These are phyloP conservation scores for Meta bourneti DNA, from an alignment of 2,888 invertebrate genomes.

Conservation along the genomic window DNA sequence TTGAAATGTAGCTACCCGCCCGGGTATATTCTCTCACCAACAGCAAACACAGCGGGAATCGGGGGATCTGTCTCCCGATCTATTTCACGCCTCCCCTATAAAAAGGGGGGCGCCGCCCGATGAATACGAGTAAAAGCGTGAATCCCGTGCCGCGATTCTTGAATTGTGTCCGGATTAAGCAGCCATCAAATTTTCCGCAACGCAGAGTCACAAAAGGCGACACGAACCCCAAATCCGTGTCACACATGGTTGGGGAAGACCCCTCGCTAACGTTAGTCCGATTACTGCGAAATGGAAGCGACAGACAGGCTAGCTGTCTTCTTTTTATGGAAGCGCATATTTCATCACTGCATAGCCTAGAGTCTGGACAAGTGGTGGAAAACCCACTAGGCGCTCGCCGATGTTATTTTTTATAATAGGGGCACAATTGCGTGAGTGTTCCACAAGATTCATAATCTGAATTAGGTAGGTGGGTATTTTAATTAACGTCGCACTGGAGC, in stretches of 20 bases:
- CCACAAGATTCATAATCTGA: too few relatives aligned
- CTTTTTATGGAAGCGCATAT: too few relatives aligned
- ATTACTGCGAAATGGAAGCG: too few relatives aligned
- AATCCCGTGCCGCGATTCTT: conserved; percentile 21
- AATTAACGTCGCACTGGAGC: too few relatives aligned
- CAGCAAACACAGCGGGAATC: background rate
- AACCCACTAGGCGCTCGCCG: too few relatives aligned
- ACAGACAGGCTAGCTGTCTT: too few relatives aligned
- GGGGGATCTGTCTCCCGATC: background rate
- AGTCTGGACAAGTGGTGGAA: too few relatives aligned
- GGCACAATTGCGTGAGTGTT: too few relatives aligned
- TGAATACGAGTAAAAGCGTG: background rate
- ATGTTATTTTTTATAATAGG: too few relatives aligned
- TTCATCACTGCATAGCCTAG: too few relatives aligned
- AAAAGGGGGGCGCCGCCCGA: conserved; percentile 11
- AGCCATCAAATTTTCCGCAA: conserved; percentile 66
- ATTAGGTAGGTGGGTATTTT: too few relatives aligned
- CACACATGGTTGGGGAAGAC: conserved; percentile 27
- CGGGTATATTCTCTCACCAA: background rate
- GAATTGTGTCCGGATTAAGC: conserved; percentile 52
- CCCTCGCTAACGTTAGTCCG: background rate
- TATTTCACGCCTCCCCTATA: background rate
- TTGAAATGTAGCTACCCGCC: background rate
- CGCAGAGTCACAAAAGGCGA: conserved; percentile 36
- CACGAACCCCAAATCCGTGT: conserved; percentile 34